Base-by-base conservation (phyloP, 2,888 invertebrate species). In the Syrista parreyssii region DNA sequence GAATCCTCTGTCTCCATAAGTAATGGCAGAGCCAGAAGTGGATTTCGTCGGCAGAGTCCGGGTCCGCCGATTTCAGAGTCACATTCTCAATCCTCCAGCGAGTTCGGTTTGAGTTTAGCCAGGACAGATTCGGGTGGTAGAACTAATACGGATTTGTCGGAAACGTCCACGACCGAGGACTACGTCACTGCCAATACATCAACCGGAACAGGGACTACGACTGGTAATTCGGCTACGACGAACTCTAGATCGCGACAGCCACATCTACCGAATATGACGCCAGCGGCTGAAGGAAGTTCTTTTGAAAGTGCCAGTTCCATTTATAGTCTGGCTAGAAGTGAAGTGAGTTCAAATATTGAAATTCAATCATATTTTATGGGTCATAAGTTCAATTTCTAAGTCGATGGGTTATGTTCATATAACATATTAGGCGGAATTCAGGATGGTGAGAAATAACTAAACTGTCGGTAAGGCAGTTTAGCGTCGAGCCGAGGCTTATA, bases 151-250 rank as follows among this genome's bases (percentile, higher is more conserved):
- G 97, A 97, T 89, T 93, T 96, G 76, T 97, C 97, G n/a, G 97
- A 97, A 92, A 97, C 97, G 87, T 97, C 97, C 80, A 96, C 94
- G n/a, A 95, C 95, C 74, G 97, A 97, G 91, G 97, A 97, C 92
- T 97, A 97, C 91, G 95, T 96, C 83, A 97, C 97, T 85, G 97
- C 97, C 89, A 97, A 95, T 91, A 91, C 91, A 73, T 91, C 93
- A 89, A 89, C 88, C 84, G 94, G 94, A 91, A 92, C 93, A 90
- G 86, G 94, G 93, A 91, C 92, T 91, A 88, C 89, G 35, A 86
- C 90, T 69, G 90, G 90, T 75, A 90, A 89, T 68, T 90, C 91
- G 78, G 89, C 91, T 72, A 90, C 90, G 68, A 90, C 90, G 78
- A 90, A 92, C 90, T 89, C 93, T 88, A 92, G 93, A 92, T 93